Base-by-base conservation (phyloP, 37 sponge, comb jelly and placozoan species). In the Dysidea cf. avara region DNA sequence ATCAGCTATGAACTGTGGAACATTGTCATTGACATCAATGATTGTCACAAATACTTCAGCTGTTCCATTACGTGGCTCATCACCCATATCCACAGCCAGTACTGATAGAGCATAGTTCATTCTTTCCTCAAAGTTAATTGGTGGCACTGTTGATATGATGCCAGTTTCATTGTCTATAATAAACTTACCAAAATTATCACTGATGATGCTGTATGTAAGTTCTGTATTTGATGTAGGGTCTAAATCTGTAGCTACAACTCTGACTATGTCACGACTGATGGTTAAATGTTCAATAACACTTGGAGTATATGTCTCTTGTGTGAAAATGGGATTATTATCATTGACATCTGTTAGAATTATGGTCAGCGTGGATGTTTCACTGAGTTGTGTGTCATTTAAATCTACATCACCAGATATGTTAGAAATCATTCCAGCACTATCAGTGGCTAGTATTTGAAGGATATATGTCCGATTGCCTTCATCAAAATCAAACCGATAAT, bases 281-380 rank as follows among this genome's bases (percentile, higher is more conserved):
- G 18, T 37, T 1, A 63, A 71, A 32, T 86, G 79, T 50, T 87
- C 82, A 21, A 56, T 39, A 29, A 69, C 61, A 3, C 51, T 2
- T 0, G 63, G 28, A 1, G 40, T 50, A 35, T 73, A 85, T 18
- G 38, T 25, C 2, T 66, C 61, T 46, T 75, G 37, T 0, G 53
- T 21, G 49, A 89, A 83, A 29, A 25, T 21, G 3, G 90, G 90
- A 2, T 50, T 56, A 43, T 75, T 69, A 39, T 83, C 90, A 30
- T 89, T 89, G 35, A 89, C 66, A 74, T 89, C 84, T 7, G 72
- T 80, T 32, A 89, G 74, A 2, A 63, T 30, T 0, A 89, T 54
- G 24, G 60, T 64, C 5, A 89, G 80, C 18, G 13, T 30, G 32
- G 32, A 31, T 1, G 54, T 63, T 4, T 49, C 39, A 0, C 54